Base-by-base conservation (phyloP, 2,113 vertebrate species). In the Ameiurus melas region DNA sequence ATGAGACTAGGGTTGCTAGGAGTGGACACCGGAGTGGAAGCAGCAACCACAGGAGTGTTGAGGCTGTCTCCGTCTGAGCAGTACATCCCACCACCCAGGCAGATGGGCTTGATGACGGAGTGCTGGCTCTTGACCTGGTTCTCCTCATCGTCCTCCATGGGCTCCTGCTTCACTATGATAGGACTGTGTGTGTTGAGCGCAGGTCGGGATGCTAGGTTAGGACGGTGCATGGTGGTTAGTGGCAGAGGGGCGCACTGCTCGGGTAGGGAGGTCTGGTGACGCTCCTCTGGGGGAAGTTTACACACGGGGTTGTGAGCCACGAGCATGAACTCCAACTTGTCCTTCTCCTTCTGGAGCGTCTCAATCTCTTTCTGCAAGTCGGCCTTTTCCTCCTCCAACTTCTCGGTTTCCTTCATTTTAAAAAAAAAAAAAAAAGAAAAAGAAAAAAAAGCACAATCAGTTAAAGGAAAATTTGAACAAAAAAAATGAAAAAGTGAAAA, bases 291-390 rank as follows among this genome's bases (percentile, higher is more conserved):
- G 79, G 97, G 97, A 91, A 99, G 96, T 93, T 99, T 99, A 93
- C 99, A 99, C 90, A 98, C 95, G 0, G 98, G 97, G 85, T 98
- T 97, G 62, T 99, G 99, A 86, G 99, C 99, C 39, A 99, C 98
- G 91, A 99, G 91, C 97, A 99, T 98, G 94, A 99, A 99, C 91
- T 99, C 98, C 94, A 99, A 94, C 95, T 99, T 99, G 92, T 99
- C 99, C 90, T 99, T 99, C 94, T 99, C 99, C 88, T 99, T 99
- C 94, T 98, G 97, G 86, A 99, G 94, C 83, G 93, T 97, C 39
- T 98, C 98, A 0, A 99, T 99, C 94, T 99, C 98, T 33, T 99
- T 99, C 94, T 99, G 98, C 90, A 99, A 94, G 73, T 97, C 97
- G 0, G 98, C 97, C 87, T 99, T 99, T 89, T 99, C 98, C 84